A percentile compares a stretch with the other conserved stretches of the same genome.
phyloP scores from a whole-genome alignment of 2,888 invertebrate species.

The Pterobdella sp. region DNA sequence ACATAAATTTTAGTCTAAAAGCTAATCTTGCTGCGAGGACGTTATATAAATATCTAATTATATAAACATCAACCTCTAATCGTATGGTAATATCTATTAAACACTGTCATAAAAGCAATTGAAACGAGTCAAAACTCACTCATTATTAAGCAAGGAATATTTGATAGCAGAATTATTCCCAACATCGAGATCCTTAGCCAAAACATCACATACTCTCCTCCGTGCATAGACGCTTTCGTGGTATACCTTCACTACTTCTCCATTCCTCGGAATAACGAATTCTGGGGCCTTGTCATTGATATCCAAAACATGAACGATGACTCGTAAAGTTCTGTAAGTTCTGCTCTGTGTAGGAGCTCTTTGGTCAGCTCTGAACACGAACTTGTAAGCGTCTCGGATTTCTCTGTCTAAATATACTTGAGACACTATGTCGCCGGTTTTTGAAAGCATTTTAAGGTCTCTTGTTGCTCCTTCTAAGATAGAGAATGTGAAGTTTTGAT shows the following conservation, averaged over 20 bases:
- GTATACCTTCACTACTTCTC: background rate
- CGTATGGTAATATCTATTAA: too few relatives aligned
- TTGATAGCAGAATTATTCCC: background rate
- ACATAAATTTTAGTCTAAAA: too few relatives aligned
- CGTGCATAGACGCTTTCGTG: conserved; percentile 4
- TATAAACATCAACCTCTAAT: too few relatives aligned
- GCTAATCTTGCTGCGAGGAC: too few relatives aligned
- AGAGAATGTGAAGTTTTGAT: background rate
- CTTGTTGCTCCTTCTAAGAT: background rate
- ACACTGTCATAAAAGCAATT: too few relatives aligned
- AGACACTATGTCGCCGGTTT: background rate
- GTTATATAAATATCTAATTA: too few relatives aligned
- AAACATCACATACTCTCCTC: background rate
- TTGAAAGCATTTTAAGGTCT: background rate
- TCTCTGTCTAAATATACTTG: background rate
- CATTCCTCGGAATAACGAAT: background rate
- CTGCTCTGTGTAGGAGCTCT: background rate
- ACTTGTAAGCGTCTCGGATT: background rate
- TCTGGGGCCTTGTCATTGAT: conserved; percentile 4
- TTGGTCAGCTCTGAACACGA: background rate
- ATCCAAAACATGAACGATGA: background rate
- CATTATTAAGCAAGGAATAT: background rate
- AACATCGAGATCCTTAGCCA: background rate
- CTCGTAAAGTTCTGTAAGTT: background rate
- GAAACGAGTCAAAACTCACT: background rate